Base-by-base conservation (phyloP, 2,888 invertebrate species). In the Taphrorychus bicolor region DNA sequence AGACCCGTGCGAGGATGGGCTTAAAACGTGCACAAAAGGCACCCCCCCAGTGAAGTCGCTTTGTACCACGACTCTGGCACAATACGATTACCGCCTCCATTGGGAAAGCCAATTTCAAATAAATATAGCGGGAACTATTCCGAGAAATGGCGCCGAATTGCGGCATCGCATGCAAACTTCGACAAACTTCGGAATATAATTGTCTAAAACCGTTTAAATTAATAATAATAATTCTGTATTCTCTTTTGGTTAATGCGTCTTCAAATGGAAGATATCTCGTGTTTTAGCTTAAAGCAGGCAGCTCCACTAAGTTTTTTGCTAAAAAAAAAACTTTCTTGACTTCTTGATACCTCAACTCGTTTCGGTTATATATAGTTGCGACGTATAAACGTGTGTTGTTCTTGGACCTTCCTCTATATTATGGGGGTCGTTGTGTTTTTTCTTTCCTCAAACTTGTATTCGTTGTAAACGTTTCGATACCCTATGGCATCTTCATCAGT, bases 151-250 rank as follows among this genome's bases (percentile, higher is more conserved):
- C 56, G 52, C 22, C 17, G 59, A 59, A 61, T 57, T 61, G 66
- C 45, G 61, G 61, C 60, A 40, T 22, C 18, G 57, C 61, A 56
- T 61, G 57, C 57, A 61, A 66, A 66, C 57, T 66, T 66, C 56
- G 24, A 42, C 52, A 51, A 66, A 66, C 61, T 66, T 66, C 32
- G 61, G 42, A 66, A 66, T 66, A 66, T 60, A 66, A 66, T 66
- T 66, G 66, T 66, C 66, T 66, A 16, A 58, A 66, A 61, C 66
- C 60, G 66, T 66, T 66, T 57, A 66, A 66, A 66, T 61, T 66
- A 61, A 57, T 66, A 66, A n/a, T n/a, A n/a, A 66, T 66, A 61
- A 66, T 61, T 66, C 45, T 57, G 60, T 61, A 66, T 51, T 61
- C 66, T 51, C 21, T 51, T 23, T 57, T 49, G 57, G 66, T 40